Evolutionary conservation across 2,888 invertebrate genomes (phyloP).

Genomic region (Drosophila longiperda): DNA sequence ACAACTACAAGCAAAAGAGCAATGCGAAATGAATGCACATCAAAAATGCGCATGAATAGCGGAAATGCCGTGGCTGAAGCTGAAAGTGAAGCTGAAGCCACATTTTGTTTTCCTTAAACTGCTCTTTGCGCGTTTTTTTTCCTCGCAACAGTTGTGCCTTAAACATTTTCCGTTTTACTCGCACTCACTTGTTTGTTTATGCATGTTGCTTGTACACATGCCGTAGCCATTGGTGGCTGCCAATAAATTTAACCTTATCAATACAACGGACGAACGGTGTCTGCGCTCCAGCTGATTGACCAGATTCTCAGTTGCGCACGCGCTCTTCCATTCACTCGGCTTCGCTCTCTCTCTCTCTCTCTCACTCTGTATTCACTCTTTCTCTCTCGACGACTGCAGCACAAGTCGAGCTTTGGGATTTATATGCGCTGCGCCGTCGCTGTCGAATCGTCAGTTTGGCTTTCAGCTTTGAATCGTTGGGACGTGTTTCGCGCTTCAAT

Average conservation of each 20-base stretch:
- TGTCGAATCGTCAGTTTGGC: slow-evolving; percentile 73
- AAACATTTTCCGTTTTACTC: slow-evolving; percentile 43
- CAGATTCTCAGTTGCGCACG: slow-evolving; percentile 63
- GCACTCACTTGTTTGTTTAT: background rate
- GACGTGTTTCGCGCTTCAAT: slow-evolving; percentile 39
- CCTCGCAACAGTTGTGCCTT: slow-evolving; percentile 35
- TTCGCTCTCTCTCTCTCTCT: slow-evolving; percentile 7
- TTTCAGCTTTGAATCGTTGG: slow-evolving; percentile 59
- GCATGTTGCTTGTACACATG: slow-evolving; percentile 4
- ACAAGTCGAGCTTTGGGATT: slow-evolving; percentile 51
- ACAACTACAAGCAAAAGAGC: slow-evolving; percentile 46
- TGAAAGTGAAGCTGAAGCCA: slow-evolving; percentile 43
- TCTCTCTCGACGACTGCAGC: slow-evolving; percentile 1
- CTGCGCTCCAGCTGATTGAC: slow-evolving; percentile 57
- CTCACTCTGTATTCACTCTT: slow-evolving; percentile 4
- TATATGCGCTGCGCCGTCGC: slow-evolving; percentile 75
- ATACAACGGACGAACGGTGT: slow-evolving; percentile 8
- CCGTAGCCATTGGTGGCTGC: background rate
- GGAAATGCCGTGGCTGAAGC: slow-evolving; percentile 62
- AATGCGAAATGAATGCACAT: slow-evolving; percentile 65
- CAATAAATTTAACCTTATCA: slow-evolving; percentile 58
- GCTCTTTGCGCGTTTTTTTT: slow-evolving; percentile 43
- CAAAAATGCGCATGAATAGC: slow-evolving; percentile 68
- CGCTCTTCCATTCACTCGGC: slow-evolving; percentile 21
- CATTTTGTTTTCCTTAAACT: slow-evolving; percentile 78